A percentile compares a stretch with the other conserved stretches of the same genome.
Evolutionary conservation across 2,113 vertebrate genomes (phyloP).

Genomic region (Corythaixoides concolor): DNA sequence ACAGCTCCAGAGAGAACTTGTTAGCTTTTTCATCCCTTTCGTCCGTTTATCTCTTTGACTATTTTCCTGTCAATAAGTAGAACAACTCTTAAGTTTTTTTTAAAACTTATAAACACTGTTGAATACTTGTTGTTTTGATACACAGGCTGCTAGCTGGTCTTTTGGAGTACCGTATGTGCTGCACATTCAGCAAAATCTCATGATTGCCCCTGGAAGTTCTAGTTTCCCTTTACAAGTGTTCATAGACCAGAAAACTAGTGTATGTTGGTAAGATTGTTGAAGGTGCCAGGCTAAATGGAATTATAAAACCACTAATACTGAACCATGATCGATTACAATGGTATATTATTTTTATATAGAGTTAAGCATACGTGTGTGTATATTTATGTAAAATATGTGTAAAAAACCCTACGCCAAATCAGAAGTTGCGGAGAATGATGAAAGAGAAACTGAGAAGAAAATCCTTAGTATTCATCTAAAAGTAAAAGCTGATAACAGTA

Average conservation of each 20-base stretch:
- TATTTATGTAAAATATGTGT: background rate
- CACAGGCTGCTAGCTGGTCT: background rate
- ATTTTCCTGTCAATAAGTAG: background rate
- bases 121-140: background rate
- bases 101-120: background rate
- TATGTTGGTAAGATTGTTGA: background rate
- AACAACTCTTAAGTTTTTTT: background rate
- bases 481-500: background rate
- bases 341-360: background rate
- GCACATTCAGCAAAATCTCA: background rate
- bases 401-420: background rate
- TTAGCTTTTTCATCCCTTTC: background rate
- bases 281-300: background rate
- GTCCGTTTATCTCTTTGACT: background rate
- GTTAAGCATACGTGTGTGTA: rapidly evolving
- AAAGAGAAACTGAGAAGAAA: background rate
- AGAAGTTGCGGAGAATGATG: background rate
- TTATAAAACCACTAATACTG: background rate
- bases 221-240: background rate
- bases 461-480: background rate
- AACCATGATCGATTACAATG: background rate
- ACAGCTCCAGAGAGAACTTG: background rate
- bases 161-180: background rate
- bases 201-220: background rate
- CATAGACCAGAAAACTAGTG: background rate